Conservation (phyloP, 2,113 vertebrate genomes). For the Ameiurus melas region DNA sequence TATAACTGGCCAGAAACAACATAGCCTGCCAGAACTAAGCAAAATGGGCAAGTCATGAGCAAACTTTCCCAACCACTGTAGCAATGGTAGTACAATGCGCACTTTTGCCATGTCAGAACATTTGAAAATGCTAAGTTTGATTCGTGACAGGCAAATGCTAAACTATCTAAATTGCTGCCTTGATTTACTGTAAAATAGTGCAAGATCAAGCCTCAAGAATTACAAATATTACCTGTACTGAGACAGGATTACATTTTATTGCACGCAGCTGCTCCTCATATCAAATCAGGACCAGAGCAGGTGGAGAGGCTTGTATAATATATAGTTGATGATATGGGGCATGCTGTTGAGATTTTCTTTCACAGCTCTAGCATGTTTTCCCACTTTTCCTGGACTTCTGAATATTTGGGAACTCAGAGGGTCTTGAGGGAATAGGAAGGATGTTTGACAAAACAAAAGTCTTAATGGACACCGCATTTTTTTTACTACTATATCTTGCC, state of each 20-base stretch:
- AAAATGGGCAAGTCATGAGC: not conserved
- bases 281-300: slow-evolving; percentile 20
- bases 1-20: not conserved
- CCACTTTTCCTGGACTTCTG: not conserved
- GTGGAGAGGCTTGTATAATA: slow-evolving; percentile 34
- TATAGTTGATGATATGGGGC: slow-evolving; percentile 35
- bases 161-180: slow-evolving; percentile 14
- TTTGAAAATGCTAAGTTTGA: not conserved
- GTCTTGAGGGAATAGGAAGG: slow-evolving; percentile 53
- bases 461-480: not conserved
- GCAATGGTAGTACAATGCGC: not conserved
- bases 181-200: slow-evolving; percentile 3
- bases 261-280: slow-evolving; percentile 54
- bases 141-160: slow-evolving; percentile 13
- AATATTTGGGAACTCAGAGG: not conserved
- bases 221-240: slow-evolving; percentile 53
- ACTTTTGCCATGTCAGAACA: not conserved
- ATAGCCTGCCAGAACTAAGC: not conserved
- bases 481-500: not conserved
- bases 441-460: slow-evolving; percentile 44
- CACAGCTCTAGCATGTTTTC: slow-evolving; percentile 12
- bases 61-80: not conserved
- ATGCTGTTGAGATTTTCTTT: slow-evolving; percentile 37
- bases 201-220: slow-evolving; percentile 31
- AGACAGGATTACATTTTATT: slow-evolving; percentile 46